Base-by-base conservation (phyloP, 2,888 invertebrate genomes). In the Nectonema munidae region DNA sequence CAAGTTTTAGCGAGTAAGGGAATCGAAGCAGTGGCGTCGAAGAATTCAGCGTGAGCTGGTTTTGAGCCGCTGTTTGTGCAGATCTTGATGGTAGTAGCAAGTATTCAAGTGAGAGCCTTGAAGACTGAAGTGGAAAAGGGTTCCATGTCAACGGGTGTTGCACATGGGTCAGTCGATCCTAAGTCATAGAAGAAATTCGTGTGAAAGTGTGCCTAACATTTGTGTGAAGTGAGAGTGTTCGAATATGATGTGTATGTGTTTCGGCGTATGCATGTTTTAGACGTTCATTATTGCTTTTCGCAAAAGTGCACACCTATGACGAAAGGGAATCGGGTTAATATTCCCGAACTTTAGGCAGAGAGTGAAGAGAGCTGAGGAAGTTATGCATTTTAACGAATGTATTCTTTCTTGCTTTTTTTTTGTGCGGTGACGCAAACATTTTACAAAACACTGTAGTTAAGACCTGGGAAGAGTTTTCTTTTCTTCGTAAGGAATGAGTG, bases 81-180 rank as follows among this genome's bases (percentile, higher is more conserved):
- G 56, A 66, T 64, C 64, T 66, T 65, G 64, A 64, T 66, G 62
- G 63, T 64, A 64, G 65, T 65, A 65, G 65, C 65, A 66, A 66
- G 64, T 64, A 66, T 62, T 63, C 63, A 57, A 63, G 61, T 56
- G 64, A 63, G 61, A 64, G 48, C 54, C 51, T 54, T 53, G 53
- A 54, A 54, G 54, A 49, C 55, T 48, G 53, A 57, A 49, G 56
- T 50, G 56, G 54, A 54, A 55, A 57, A 54, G 54, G 55, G 57
- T 64, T 65, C 59, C 62, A 60, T 61, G 63, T 62, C 61, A 65
- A 58, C 58, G 15, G 14, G 14, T 5, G 30, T 30, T 30, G 30
- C 30, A 30, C 30, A 30, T 30, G 30, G 45, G 47, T 53, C 46
- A 53, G 52, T 51, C 50, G 50, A 44, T 44, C 50, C 52, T 52